These are phyloP conservation scores for Jacana jacana DNA, from an alignment of 2,113 vertebrate species.

Conservation along the genomic window DNA sequence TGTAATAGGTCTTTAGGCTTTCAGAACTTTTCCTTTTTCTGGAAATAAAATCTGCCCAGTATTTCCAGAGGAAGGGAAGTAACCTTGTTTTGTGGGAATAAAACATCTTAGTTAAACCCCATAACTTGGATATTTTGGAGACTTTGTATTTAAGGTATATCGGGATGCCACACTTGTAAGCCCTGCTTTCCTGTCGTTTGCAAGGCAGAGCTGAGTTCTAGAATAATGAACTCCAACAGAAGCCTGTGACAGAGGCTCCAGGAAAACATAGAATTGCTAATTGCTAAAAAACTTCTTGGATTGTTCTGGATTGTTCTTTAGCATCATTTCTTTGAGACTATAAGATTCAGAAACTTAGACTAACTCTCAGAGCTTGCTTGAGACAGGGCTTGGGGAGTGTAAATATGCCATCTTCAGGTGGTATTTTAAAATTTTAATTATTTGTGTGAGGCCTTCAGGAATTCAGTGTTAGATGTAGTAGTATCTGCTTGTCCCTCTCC, in stretches of 20 bases:
- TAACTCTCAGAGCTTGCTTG: not conserved
- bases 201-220: not conserved
- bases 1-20: not conserved
- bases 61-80: accelerated
- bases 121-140: accelerated
- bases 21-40: not conserved
- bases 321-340: not conserved
- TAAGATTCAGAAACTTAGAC: not conserved
- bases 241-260: not conserved
- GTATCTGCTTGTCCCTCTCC: not conserved
- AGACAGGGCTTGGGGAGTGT: not conserved
- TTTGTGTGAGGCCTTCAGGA: not conserved
- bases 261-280: too few species aligned
- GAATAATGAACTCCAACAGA: not conserved
- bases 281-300: too few species aligned
- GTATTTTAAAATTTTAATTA: not conserved
- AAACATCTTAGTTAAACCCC: not conserved
- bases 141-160: not conserved
- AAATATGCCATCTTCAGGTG: not conserved
- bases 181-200: accelerated
- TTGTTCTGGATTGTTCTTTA: not conserved
- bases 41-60: not conserved
- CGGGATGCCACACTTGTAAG: not conserved
- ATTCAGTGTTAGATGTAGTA: not conserved
- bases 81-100: not conserved